These are phyloP conservation scores for Rhodeus uyekii DNA, from an alignment of 2,797 vertebrate genomes.

Conservation along the genomic window DNA sequence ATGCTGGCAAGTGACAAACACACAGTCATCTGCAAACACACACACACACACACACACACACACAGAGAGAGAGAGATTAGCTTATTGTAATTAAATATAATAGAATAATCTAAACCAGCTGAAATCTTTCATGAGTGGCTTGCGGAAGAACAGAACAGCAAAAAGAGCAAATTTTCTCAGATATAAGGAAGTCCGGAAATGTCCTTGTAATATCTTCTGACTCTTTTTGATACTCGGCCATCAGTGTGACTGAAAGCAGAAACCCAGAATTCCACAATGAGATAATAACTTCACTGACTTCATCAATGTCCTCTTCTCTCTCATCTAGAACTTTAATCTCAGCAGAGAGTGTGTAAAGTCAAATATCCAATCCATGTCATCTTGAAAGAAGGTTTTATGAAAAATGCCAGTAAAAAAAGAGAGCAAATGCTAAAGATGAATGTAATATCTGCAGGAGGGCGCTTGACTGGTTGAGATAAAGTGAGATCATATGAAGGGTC, in stretches of 20 bases:
- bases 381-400: not conserved
- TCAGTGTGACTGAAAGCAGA: constrained; percentile 38
- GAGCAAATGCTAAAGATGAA: not conserved
- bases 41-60: constrained; percentile 41
- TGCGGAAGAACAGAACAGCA: constrained; percentile 36
- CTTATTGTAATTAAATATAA: constrained; percentile 44
- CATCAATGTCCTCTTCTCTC: constrained; percentile 28
- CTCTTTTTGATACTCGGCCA: constrained; percentile 43
- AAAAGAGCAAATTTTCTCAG: constrained; percentile 26
- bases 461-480: not conserved
- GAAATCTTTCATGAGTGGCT: constrained; percentile 35
- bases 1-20: constrained; percentile 41
- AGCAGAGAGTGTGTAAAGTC: constrained; percentile 1
- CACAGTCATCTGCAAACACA: constrained; percentile 36
- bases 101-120: constrained; percentile 50
- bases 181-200: constrained; percentile 37
- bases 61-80: not conserved
- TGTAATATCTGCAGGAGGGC: not conserved
- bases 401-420: not conserved
- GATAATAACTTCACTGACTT: constrained; percentile 48
- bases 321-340: constrained; percentile 12
- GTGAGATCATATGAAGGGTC: not conserved
- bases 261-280: constrained; percentile 49
- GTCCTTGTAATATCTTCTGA: constrained; percentile 45
- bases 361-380: constrained; percentile 18